Percentiles rank a stretch among this genome's conserved stretches.
Evolutionary conservation across 2,888 invertebrate species (phyloP).

Genomic region (Dione vanillae): DNA sequence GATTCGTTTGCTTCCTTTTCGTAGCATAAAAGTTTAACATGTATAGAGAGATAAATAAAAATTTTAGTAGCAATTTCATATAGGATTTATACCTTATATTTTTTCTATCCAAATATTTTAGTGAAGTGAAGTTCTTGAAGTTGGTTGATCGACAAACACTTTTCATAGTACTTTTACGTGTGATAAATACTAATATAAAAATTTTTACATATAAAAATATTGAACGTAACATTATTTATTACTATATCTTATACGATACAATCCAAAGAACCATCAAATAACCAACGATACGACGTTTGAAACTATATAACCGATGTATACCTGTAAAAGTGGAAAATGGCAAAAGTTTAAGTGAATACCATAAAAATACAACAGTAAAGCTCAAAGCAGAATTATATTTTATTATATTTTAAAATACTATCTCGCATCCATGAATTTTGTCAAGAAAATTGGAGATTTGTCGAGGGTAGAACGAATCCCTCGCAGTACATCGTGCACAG

Average conservation of each 20-base stretch:
- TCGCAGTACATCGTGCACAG: conserved; percentile 74
- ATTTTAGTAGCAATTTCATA: not conserved
- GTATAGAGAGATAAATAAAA: conserved; percentile 3
- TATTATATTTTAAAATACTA: conserved; percentile 32
- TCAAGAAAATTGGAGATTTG: conserved; percentile 71
- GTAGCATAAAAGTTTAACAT: not conserved
- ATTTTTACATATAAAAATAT: not conserved
- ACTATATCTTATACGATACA: too few relatives aligned
- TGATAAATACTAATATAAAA: too few relatives aligned
- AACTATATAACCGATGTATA: not conserved
- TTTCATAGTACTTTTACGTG: too few relatives aligned
- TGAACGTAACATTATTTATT: not conserved
- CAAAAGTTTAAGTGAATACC: not conserved
- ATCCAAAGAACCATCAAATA: too few relatives aligned
- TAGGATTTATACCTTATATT: not conserved
- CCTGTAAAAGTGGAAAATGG: not conserved
- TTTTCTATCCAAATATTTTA: too few relatives aligned
- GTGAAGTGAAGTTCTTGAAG: too few relatives aligned
- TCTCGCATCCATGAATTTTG: conserved; percentile 45
- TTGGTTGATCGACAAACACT: too few relatives aligned
- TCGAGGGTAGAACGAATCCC: conserved; percentile 80
- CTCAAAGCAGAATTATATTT: not conserved
- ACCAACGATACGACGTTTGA: too few relatives aligned
- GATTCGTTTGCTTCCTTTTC: conserved; percentile 13
- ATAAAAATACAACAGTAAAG: not conserved